Conservation (phyloP, 2,113 vertebrate species). For the Nothocercus julius region DNA sequence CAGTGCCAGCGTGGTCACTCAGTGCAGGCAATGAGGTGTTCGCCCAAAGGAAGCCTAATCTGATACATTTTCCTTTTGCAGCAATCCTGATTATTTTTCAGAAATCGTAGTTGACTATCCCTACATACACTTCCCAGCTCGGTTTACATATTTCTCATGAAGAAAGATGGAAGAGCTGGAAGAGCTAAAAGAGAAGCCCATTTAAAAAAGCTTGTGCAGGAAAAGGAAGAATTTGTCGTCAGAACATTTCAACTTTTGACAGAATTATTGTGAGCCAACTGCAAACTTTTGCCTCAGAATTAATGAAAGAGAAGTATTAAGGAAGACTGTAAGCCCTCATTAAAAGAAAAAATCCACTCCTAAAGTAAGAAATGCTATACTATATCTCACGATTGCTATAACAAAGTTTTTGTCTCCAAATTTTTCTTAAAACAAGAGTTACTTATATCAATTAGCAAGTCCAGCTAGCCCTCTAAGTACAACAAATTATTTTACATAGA, state of each 20-base stretch:
- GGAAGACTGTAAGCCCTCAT: conserved; percentile 32
- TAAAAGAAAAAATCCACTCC: conserved; percentile 48
- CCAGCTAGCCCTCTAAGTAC: background rate
- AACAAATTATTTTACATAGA: conserved; percentile 29
- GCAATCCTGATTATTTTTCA: conserved; percentile 50
- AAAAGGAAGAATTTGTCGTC: conserved; percentile 47
- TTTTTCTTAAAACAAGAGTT: background rate
- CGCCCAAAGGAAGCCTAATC: conserved; percentile 49
- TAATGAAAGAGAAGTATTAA: conserved; percentile 23
- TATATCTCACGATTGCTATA: conserved; percentile 38
- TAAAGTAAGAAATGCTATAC: conserved; percentile 39
- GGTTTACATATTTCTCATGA: background rate
- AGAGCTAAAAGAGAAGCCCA: background rate
- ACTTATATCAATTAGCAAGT: background rate
- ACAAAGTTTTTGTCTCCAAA: conserved; percentile 9
- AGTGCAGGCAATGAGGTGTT: background rate
- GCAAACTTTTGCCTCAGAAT: conserved; percentile 33
- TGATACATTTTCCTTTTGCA: conserved; percentile 36
- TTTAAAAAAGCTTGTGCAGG: conserved; percentile 36
- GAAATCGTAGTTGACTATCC: conserved; percentile 23
- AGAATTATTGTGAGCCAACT: conserved; percentile 53
- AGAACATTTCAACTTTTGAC: conserved; percentile 35
- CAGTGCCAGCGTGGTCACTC: background rate
- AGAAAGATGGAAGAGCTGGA: background rate
- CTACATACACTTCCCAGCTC: background rate